These are phyloP conservation scores for Phrynocephalus forsythii DNA, from an alignment of 2,797 vertebrate genomes.

Conservation along the genomic window DNA sequence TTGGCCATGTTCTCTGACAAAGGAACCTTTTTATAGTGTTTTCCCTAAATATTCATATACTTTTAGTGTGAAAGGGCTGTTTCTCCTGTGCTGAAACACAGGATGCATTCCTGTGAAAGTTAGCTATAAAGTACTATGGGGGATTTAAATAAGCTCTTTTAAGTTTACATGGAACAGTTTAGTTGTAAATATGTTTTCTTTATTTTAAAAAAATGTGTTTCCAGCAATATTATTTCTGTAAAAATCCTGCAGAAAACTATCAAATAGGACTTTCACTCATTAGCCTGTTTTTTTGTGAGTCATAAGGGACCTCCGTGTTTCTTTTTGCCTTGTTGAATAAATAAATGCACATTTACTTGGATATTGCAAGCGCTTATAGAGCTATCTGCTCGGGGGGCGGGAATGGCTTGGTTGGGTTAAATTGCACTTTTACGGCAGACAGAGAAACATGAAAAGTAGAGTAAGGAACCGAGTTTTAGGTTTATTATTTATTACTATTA, in stretches of 20 bases:
- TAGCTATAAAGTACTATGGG: not conserved
- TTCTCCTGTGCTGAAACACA: rapidly evolving
- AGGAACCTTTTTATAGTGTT: not conserved
- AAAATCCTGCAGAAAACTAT: slow-evolving; percentile 51
- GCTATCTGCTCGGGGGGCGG: not conserved
- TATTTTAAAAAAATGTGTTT: not conserved
- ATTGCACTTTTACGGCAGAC: not conserved
- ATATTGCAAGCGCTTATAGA: slow-evolving; percentile 22
- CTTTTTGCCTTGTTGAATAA: slow-evolving; percentile 34
- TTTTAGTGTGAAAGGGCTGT: not conserved
- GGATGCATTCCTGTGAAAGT: not conserved
- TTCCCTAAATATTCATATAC: slow-evolving; percentile 22
- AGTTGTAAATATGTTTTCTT: not conserved
- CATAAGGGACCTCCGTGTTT: not conserved
- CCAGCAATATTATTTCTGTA: slow-evolving; percentile 14
- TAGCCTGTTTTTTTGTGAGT: not conserved
- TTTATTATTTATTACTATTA: too few relatives aligned
- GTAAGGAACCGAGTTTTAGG: not conserved
- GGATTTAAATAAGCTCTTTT: not conserved
- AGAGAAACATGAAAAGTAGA: slow-evolving; percentile 13
- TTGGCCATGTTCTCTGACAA: not conserved
- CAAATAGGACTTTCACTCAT: slow-evolving; percentile 6
- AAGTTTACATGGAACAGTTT: slow-evolving; percentile 10
- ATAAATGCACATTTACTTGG: slow-evolving; percentile 31
- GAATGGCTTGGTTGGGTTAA: slow-evolving; percentile 17